These are phyloP conservation scores for Ochropleura leucogaster DNA, from an alignment of 2,888 invertebrate species.

Conservation along the genomic window DNA sequence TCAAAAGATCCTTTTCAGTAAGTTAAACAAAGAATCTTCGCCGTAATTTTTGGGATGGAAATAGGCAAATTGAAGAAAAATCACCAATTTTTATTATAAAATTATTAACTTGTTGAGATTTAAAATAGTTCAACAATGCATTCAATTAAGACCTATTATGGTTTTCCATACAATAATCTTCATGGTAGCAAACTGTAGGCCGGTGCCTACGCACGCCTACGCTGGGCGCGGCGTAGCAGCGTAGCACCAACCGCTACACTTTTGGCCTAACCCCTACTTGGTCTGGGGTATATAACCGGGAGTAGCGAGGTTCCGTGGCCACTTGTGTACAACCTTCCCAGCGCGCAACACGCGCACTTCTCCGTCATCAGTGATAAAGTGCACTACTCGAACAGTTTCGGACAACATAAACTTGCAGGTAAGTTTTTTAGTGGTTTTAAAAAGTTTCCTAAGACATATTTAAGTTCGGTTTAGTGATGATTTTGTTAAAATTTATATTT, in stretches of 20 bases:
- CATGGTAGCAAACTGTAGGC: slow-evolving; percentile 73
- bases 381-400: slow-evolving; percentile 71
- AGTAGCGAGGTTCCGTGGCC: slow-evolving; percentile 71
- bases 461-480: not conserved
- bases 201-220: slow-evolving; percentile 87
- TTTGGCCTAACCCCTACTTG: slow-evolving; percentile 54
- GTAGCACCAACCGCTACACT: slow-evolving; percentile 82
- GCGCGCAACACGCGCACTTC: slow-evolving; percentile 78
- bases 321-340: slow-evolving; percentile 80
- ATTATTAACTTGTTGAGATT: not conserved
- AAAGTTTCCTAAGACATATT: not conserved
- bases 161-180: slow-evolving; percentile 35
- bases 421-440: slow-evolving; percentile 69
- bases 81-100: not conserved
- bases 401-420: slow-evolving; percentile 77
- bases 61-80: slow-evolving; percentile 6
- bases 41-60: not conserved
- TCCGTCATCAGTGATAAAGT: slow-evolving; percentile 70
- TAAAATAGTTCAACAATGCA: slow-evolving; percentile 9
- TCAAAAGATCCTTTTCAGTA: slow-evolving; percentile 14
- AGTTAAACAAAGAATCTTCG: slow-evolving; percentile 12
- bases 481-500: not conserved
- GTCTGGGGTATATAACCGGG: slow-evolving; percentile 77
- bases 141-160: slow-evolving; percentile 29
- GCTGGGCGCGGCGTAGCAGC: slow-evolving; percentile 81